Percentiles rank a stretch among this genome's conserved stretches.
Evolutionary conservation across 2,797 vertebrate genomes (phyloP).

Genomic region (Diceros bicornis): DNA sequence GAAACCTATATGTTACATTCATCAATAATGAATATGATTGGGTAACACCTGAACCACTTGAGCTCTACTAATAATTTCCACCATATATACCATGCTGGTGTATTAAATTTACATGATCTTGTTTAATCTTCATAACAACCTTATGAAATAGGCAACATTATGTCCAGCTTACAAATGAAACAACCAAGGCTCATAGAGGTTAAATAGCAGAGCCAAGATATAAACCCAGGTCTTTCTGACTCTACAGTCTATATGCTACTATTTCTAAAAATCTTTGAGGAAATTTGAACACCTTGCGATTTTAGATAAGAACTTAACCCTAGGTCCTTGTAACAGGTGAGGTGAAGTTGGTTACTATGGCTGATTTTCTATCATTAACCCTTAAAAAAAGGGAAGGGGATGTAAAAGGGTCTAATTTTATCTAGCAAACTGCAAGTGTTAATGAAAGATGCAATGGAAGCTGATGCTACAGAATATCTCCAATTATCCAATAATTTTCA

Average conservation of each 20-base stretch:
- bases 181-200: neutral
- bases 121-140: neutral
- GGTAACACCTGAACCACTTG: neutral
- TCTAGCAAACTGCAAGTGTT: neutral
- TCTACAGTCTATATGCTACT: neutral
- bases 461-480: neutral
- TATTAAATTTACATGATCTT: constrained; percentile 17
- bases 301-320: constrained; percentile 1
- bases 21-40: constrained; percentile 20
- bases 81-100: neutral
- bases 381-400: neutral
- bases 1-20: neutral
- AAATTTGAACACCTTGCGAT: constrained; percentile 22
- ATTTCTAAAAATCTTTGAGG: constrained; percentile 41
- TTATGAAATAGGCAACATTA: neutral
- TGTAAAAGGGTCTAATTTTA: neutral
- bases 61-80: constrained; percentile 42
- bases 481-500: constrained; percentile 42
- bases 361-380: constrained; percentile 33
- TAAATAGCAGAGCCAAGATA: neutral
- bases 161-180: constrained; percentile 14
- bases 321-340: neutral
- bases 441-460: constrained; percentile 18
- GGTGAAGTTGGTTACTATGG: neutral
- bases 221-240: neutral